Percentiles rank a stretch among this genome's conserved stretches.
phyloP scores from a whole-genome alignment of 64 coral and sea anemone species.

The Montipora efflorescens region DNA sequence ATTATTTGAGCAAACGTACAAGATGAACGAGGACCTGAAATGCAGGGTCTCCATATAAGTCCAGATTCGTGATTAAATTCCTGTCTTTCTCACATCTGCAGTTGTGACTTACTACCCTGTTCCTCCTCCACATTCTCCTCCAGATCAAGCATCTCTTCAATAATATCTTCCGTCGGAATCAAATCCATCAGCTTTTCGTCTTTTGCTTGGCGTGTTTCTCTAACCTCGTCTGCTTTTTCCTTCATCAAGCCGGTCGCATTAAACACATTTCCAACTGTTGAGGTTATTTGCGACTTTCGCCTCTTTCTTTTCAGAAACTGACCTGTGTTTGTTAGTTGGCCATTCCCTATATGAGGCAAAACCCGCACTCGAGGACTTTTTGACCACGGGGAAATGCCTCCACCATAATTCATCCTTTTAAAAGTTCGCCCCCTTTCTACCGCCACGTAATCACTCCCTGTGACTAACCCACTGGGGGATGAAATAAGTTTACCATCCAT shows the following conservation, averaged over 20 bases:
- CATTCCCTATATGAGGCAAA: constrained; percentile 25
- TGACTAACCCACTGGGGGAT: constrained; percentile 12
- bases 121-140: background rate
- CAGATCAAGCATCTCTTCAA: constrained; percentile 31
- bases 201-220: constrained; percentile 12
- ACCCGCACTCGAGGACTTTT: background rate
- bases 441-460: constrained; percentile 73
- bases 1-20: no score
- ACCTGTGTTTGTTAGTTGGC: background rate
- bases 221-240: constrained; percentile 55
- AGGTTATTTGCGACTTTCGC: background rate
- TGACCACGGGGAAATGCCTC: background rate
- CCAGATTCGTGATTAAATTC: no score
- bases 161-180: constrained; percentile 44
- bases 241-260: constrained; percentile 50
- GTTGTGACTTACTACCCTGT: background rate
- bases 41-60: no score
- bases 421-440: constrained; percentile 82
- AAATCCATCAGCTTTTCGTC: constrained; percentile 19
- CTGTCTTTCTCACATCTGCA: no score
- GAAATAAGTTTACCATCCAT: constrained; percentile 42
- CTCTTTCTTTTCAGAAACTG: background rate
- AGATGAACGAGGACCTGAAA: no score
- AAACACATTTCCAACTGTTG: constrained; percentile 14
- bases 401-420: constrained; percentile 64